Percentiles rank a stretch among this genome's conserved stretches.
These are phyloP conservation scores for Eclectus roratus DNA, from an alignment of 2,113 vertebrate species.

Conservation along the genomic window DNA sequence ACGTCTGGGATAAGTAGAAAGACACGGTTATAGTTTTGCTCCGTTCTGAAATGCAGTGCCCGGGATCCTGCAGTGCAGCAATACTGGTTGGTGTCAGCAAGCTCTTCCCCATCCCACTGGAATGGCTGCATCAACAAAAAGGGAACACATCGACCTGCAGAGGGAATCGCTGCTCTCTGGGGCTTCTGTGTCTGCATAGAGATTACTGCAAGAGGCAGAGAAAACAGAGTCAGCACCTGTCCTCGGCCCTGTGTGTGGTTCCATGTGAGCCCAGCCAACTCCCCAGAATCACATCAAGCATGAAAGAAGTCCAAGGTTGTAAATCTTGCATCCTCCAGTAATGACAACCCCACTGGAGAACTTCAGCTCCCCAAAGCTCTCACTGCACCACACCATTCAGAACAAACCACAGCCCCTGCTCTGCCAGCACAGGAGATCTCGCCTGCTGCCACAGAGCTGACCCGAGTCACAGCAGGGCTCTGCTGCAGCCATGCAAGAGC, in stretches of 20 bases:
- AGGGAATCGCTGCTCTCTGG: constrained; percentile 54
- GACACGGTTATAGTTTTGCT: constrained; percentile 40
- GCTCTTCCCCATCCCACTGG: constrained; percentile 44
- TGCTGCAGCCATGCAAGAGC: background rate
- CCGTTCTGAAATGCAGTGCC: background rate
- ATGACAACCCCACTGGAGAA: background rate
- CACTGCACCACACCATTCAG: background rate
- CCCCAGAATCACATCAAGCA: background rate
- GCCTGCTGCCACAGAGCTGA: background rate
- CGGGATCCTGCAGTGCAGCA: constrained; percentile 29
- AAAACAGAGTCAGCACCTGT: background rate
- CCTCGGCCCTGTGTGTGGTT: fast-evolving
- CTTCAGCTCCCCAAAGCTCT: background rate
- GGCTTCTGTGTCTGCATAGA: constrained; percentile 72
- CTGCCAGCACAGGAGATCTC: background rate
- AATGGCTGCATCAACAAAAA: constrained; percentile 39
- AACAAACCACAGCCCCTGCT: background rate
- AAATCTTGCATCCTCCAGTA: background rate
- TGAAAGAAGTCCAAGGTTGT: background rate
- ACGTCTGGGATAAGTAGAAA: constrained; percentile 15
- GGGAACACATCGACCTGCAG: constrained; percentile 56
- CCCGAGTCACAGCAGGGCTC: background rate
- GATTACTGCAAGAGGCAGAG: constrained; percentile 72
- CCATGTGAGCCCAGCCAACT: background rate
- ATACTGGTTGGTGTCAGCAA: constrained; percentile 23